A percentile compares a stretch with the other conserved stretches of the same genome.
Conservation (phyloP, 2,888 invertebrate species). For the Brachyptera risi region DNA sequence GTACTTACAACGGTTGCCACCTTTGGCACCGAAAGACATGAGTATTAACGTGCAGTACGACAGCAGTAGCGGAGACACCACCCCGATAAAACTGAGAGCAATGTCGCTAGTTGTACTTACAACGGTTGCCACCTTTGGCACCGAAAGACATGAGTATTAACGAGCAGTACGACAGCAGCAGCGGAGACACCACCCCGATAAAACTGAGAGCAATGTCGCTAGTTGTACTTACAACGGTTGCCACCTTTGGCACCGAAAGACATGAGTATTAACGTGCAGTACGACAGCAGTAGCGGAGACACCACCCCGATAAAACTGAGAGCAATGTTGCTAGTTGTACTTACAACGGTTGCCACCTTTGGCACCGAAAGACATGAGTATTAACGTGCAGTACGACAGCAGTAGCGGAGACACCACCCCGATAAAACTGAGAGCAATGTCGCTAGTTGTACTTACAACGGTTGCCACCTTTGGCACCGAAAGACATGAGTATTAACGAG, state of each 20-base stretch:
- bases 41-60: conserved; percentile 87
- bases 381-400: conserved; percentile 84
- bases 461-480: conserved; percentile 93
- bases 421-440: conserved; percentile 71
- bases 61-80: conserved; percentile 84
- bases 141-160: conserved; percentile 93
- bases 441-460: conserved; percentile 94
- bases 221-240: conserved; percentile 93
- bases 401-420: conserved; percentile 86
- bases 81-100: conserved; percentile 72
- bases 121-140: conserved; percentile 93
- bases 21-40: conserved; percentile 93
- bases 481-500: conserved; percentile 90
- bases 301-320: conserved; percentile 79
- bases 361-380: conserved; percentile 92
- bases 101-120: conserved; percentile 86
- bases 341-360: conserved; percentile 95
- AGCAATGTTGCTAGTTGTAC: conserved; percentile 69
- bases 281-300: conserved; percentile 86
- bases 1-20: conserved; percentile 94
- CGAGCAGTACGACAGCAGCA: conserved; percentile 85
- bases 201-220: conserved; percentile 73
- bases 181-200: conserved; percentile 79
- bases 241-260: conserved; percentile 95
- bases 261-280: conserved; percentile 85